Conservation (phyloP, 2,888 invertebrate species). For the Sthenelais limicola region DNA sequence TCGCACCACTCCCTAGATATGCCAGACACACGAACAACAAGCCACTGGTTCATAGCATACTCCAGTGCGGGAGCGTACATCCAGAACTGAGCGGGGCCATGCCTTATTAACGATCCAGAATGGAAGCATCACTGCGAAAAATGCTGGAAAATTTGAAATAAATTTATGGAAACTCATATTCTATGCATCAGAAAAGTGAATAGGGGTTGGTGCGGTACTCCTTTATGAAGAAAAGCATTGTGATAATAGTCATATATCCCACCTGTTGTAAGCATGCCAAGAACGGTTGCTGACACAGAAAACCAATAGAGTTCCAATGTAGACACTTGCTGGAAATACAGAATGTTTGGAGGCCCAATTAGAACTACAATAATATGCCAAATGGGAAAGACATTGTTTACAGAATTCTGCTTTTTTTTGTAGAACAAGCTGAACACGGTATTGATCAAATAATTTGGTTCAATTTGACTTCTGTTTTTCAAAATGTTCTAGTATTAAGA, state of each 20-base stretch:
- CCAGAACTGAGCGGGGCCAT: constrained; percentile 59
- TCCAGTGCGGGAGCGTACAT: constrained; percentile 58
- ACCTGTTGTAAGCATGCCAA: constrained; percentile 48
- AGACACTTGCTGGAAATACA: constrained; percentile 54
- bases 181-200: not conserved
- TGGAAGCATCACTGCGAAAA: constrained; percentile 60
- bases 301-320: constrained; percentile 57
- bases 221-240: not conserved
- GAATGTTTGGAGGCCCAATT: too few species aligned
- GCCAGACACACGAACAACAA: constrained; percentile 70
- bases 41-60: constrained; percentile 68
- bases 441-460: too few species aligned
- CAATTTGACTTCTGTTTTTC: not conserved
- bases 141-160: constrained; percentile 56
- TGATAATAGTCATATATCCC: constrained; percentile 30
- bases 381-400: too few species aligned
- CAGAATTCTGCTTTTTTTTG: too few species aligned
- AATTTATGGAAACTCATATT: not conserved
- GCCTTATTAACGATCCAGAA: constrained; percentile 66
- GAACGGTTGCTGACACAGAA: constrained; percentile 51
- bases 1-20: too few species aligned
- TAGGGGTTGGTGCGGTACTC: not conserved
- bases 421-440: too few species aligned
- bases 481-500: not conserved
- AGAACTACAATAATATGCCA: too few species aligned